Percentiles rank a stretch among this genome's conserved stretches.
Conservation (phyloP, 2,888 invertebrate genomes). For the Sarcophaga caerulescens region DNA sequence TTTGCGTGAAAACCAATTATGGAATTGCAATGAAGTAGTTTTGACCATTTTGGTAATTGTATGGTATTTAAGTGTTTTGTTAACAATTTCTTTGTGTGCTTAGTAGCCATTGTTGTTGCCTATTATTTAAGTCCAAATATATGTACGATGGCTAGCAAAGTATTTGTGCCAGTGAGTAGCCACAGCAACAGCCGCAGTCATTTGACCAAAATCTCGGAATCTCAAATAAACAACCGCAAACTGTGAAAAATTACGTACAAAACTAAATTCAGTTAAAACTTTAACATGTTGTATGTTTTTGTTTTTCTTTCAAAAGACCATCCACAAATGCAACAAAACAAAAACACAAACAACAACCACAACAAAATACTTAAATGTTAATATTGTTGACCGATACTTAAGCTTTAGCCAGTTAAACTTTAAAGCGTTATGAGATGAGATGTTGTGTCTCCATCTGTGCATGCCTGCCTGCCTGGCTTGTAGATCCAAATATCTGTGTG, state of each 20-base stretch:
- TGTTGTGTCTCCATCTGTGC: neutral
- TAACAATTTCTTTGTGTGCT: slow-evolving; percentile 27
- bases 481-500: neutral
- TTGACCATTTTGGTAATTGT: slow-evolving; percentile 61
- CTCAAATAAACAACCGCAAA: neutral
- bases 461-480: neutral
- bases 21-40: slow-evolving; percentile 57
- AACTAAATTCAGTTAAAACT: slow-evolving; percentile 20
- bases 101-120: neutral
- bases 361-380: neutral
- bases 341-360: neutral
- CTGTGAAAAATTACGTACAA: slow-evolving; percentile 12
- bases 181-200: neutral
- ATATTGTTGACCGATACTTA: slow-evolving; percentile 1
- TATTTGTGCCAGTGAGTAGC: too few relatives aligned
- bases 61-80: slow-evolving; percentile 64
- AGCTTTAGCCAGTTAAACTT: neutral
- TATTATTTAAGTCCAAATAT: too few relatives aligned
- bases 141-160: too few relatives aligned
- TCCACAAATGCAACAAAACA: neutral
- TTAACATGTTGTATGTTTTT: slow-evolving; percentile 23
- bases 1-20: slow-evolving; percentile 42
- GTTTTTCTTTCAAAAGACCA: neutral
- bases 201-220: slow-evolving; percentile 4
- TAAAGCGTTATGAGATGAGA: neutral